These are phyloP conservation scores for Dipodomys merriami DNA, from an alignment of 2,113 vertebrate genomes.

Conservation along the genomic window DNA sequence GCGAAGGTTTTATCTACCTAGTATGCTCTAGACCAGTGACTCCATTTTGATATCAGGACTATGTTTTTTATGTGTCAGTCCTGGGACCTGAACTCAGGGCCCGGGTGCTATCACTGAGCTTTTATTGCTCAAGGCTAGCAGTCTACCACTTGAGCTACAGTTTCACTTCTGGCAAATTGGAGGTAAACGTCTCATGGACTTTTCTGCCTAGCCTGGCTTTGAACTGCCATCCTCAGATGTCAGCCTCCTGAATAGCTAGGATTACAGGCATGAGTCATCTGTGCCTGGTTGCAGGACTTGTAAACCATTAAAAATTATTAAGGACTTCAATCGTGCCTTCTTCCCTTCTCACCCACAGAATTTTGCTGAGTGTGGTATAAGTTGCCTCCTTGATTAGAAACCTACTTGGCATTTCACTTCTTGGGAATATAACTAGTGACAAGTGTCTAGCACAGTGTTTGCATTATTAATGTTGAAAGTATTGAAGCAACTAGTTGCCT, in stretches of 20 bases:
- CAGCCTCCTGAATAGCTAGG: too few relatives aligned
- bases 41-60: not conserved
- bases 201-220: too few relatives aligned
- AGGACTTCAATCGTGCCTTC: not conserved
- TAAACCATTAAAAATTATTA: conserved; percentile 17
- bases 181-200: too few relatives aligned
- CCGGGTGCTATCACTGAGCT: too few relatives aligned
- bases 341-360: not conserved
- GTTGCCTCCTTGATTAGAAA: not conserved
- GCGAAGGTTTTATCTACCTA: not conserved
- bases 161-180: too few relatives aligned
- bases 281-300: not conserved
- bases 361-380: not conserved
- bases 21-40: not conserved
- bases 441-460: not conserved
- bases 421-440: not conserved
- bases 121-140: too few relatives aligned
- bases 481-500: not conserved
- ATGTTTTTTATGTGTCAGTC: too few relatives aligned
- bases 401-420: not conserved
- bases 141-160: too few relatives aligned
- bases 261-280: too few relatives aligned
- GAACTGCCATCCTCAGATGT: too few relatives aligned
- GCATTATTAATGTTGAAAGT: not conserved
- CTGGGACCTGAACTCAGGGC: too few relatives aligned